Base-by-base conservation (phyloP, 2,888 invertebrate genomes). In the Resseliella maxima region DNA sequence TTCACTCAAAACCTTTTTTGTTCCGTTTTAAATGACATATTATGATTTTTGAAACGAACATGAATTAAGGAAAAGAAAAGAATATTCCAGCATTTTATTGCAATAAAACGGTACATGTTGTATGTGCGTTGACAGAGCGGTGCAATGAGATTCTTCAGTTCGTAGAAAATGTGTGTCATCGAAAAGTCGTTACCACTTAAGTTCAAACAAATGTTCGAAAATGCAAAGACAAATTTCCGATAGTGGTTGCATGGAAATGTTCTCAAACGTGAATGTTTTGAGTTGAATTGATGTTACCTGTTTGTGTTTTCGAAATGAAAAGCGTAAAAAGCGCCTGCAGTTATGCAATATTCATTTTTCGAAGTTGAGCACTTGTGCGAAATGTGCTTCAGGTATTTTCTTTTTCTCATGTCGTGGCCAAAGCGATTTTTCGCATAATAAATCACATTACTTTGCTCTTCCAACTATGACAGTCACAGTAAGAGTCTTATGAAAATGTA, bases 201-300 rank as follows among this genome's bases (percentile, higher is more conserved):
- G 15, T 31, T 31, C 0, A 72, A 1, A 12, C 31, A 72, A 3
- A 72, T 12, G 31, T 72, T 31, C 15, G 35, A 72, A 72, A 72
- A 72, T 72, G 72, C 31, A 35, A 3, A 31, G 72, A 31, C 72
- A 72, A 72, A 35, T 72, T 27, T 72, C 72, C 59, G 72, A 72
- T 59, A 31, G 15, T 72, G 31, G 15, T 2, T 72, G n/a, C n/a
- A 31, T 59, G n/a, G 15, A 59, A 59, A 59, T 59, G 24, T 10
- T 24, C 59, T 72, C 72, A 72, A 31, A 15, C 12, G n/a, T 35
- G n/a, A n/a, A 31, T 10, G 31, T 2, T 27, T 72, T 72, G 72
- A 72, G 72, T 72, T 72, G n/a, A 31, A 21, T 72, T 72, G 31
- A 15, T 72, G 27, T 35, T 31, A 35, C 72, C 72, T 72, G 72